Percentiles rank a stretch among this genome's conserved stretches.
Conservation (phyloP, 2,888 invertebrate genomes). For the Erebia aethiops region DNA sequence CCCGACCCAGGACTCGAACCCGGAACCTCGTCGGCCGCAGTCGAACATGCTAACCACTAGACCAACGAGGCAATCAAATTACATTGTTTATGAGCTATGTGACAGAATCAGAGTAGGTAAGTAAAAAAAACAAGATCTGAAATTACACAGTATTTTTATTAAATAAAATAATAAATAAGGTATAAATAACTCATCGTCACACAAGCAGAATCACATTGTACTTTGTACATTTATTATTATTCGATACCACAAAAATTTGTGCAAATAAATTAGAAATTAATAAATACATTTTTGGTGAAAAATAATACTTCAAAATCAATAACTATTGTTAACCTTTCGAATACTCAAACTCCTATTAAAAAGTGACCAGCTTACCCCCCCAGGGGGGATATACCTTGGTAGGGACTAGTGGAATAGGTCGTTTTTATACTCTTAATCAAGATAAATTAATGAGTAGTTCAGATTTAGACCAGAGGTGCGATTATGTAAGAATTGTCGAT, state of each 20-base stretch:
- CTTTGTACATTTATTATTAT: conserved; percentile 15
- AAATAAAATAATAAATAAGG: conserved; percentile 8
- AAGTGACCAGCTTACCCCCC: too few species aligned
- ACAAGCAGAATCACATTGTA: conserved; percentile 11
- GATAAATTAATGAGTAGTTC: too few species aligned
- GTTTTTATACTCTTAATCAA: background rate
- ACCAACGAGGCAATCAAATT: too few species aligned
- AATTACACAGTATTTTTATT: conserved; percentile 8
- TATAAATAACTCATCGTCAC: conserved; percentile 7
- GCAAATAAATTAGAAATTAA: conserved; percentile 10
- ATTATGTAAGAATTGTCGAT: too few species aligned
- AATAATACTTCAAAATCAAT: conserved; percentile 6
- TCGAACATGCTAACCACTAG: too few species aligned
- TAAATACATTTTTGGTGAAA: conserved; percentile 20
- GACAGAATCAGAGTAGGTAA: background rate
- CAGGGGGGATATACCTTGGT: too few species aligned
- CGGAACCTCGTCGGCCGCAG: too few species aligned
- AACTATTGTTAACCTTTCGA: background rate
- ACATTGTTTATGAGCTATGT: too few species aligned
- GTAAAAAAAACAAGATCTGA: background rate
- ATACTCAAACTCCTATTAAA: background rate
- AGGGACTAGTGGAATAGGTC: too few species aligned
- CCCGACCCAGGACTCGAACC: too few species aligned
- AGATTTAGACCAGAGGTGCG: too few species aligned
- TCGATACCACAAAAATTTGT: conserved; percentile 11